Conservation (phyloP, 2,797 vertebrate species). For the Pangasius djambal region DNA sequence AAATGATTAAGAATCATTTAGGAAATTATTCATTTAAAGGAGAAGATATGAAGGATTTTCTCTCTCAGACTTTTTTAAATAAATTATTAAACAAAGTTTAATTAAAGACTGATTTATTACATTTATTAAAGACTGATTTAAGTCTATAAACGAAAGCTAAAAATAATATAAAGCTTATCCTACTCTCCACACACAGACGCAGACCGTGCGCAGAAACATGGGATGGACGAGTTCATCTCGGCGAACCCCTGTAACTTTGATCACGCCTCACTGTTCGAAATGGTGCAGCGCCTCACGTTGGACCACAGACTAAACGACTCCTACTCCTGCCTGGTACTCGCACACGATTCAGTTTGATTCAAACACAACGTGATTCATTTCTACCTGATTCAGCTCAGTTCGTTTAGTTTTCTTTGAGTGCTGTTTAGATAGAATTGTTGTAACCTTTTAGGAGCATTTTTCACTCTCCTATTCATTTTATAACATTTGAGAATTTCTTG, state of each 20-base stretch:
- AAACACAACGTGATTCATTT: background rate
- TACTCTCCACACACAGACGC: slow-evolving; percentile 81
- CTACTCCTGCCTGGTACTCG: slow-evolving; percentile 94
- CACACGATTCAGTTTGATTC: background rate
- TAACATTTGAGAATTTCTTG: background rate
- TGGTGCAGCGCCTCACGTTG: slow-evolving; percentile 95
- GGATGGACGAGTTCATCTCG: slow-evolving; percentile 99
- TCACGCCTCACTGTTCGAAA: slow-evolving; percentile 96
- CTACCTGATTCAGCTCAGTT: background rate
- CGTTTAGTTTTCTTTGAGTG: background rate
- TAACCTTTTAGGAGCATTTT: background rate
- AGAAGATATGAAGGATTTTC: background rate
- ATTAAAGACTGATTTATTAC: background rate
- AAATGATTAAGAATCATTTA: background rate
- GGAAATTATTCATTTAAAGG: background rate
- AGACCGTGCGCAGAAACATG: slow-evolving; percentile 99
- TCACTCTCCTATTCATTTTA: slow-evolving; percentile 47
- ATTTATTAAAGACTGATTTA: too few relatives aligned
- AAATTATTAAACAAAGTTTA: too few relatives aligned
- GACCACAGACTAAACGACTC: slow-evolving; percentile 99
- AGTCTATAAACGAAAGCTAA: too few relatives aligned
- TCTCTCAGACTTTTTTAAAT: background rate
- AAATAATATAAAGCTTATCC: background rate
- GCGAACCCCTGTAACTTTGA: slow-evolving; percentile 99
- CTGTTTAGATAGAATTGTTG: background rate